Conservation (phyloP, 2,888 invertebrate species). For the Phorcus lineatus region DNA sequence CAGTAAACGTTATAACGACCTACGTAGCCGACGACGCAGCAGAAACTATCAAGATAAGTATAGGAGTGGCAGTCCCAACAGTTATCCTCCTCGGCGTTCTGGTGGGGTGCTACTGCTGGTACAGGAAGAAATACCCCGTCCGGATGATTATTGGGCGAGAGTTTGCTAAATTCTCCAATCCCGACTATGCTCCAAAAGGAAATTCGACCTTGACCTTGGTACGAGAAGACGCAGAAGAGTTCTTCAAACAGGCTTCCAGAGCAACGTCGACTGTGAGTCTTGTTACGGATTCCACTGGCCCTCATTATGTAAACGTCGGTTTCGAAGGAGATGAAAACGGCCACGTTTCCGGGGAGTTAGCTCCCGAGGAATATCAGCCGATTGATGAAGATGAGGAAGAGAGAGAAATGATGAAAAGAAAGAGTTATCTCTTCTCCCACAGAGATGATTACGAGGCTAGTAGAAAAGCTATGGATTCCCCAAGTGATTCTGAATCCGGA, state of each 20-base stretch:
- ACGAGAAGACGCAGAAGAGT: conserved; percentile 41
- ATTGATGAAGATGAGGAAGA: conserved; percentile 39
- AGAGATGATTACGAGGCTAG: background rate
- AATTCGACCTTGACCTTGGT: conserved; percentile 49
- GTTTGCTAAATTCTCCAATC: conserved; percentile 62
- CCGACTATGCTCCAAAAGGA: conserved; percentile 48
- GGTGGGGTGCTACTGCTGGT: conserved; percentile 53
- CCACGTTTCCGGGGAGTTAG: conserved; percentile 12
- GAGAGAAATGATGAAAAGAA: conserved; percentile 32
- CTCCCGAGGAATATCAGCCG: conserved; percentile 29
- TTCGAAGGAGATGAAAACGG: conserved; percentile 7
- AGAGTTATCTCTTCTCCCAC: conserved; percentile 40
- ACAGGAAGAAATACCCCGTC: conserved; percentile 64
- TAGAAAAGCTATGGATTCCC: background rate
- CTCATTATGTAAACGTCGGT: conserved; percentile 11
- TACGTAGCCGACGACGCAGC: conserved; percentile 9
- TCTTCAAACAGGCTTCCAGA: conserved; percentile 30
- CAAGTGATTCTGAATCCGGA: background rate
- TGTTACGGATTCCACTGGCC: conserved; percentile 10
- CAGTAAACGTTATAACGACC: background rate
- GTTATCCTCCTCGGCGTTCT: conserved; percentile 33
- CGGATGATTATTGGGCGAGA: conserved; percentile 65
- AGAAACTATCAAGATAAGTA: conserved; percentile 49
- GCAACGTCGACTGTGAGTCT: background rate
- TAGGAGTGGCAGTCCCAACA: conserved; percentile 51